These are phyloP conservation scores for Drosophila pseudoananassae DNA, from an alignment of 1,140 invertebrate genomes.

Conservation along the genomic window DNA sequence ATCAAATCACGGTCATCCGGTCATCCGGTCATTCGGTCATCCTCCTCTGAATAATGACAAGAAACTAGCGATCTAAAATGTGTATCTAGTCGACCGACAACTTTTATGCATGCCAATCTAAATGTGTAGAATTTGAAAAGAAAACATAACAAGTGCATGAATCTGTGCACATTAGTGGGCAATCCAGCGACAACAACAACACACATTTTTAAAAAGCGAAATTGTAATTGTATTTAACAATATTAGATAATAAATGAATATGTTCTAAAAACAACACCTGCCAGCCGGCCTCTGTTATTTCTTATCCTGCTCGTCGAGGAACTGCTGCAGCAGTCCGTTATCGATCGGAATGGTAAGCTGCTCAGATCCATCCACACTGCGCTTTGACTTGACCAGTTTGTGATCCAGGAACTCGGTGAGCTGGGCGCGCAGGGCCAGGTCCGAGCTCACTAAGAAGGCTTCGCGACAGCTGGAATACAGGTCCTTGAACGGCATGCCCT, in stretches of 20 bases:
- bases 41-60: conserved; percentile 11
- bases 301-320: conserved; percentile 87
- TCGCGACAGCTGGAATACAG: conserved; percentile 93
- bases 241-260: conserved; percentile 83
- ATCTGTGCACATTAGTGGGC: conserved; percentile 30
- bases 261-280: conserved; percentile 63
- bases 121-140: conserved; percentile 74
- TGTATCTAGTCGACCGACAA: conserved; percentile 43
- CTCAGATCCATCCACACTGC: conserved; percentile 92
- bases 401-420: conserved; percentile 97
- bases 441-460: conserved; percentile 94
- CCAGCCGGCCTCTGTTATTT: conserved; percentile 35
- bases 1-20: conserved; percentile 7
- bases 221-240: conserved; percentile 81
- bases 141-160: conserved; percentile 6
- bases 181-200: conserved; percentile 36
- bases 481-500: conserved; percentile 94
- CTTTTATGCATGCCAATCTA: conserved; percentile 82
- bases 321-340: conserved; percentile 90
- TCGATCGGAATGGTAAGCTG: conserved; percentile 92
- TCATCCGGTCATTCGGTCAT: too few relatives aligned
- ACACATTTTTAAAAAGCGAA: conserved; percentile 66
- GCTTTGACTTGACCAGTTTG: conserved; percentile 92
- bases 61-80: conserved; percentile 30
- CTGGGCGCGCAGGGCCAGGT: conserved; percentile 93